These are phyloP conservation scores for Mechanitis mazaeus DNA, from an alignment of 2,888 invertebrate species.

Conservation along the genomic window DNA sequence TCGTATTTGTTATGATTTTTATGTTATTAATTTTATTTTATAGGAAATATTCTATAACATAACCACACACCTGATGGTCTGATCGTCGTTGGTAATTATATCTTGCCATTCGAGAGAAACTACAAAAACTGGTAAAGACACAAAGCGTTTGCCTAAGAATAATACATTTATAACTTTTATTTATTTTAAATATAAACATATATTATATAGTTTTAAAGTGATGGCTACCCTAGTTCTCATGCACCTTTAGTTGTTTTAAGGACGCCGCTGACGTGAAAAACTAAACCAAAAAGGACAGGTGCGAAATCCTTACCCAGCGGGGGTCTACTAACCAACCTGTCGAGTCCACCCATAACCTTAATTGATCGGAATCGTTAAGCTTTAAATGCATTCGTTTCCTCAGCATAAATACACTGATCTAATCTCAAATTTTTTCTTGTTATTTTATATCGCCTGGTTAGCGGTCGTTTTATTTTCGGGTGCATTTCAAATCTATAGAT, in stretches of 20 bases:
- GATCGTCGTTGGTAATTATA: too few relatives aligned
- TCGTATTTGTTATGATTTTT: too few relatives aligned
- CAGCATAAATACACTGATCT: conserved; percentile 71
- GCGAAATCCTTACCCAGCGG: conserved; percentile 66
- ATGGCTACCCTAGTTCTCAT: conserved; percentile 42
- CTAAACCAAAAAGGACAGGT: conserved; percentile 40
- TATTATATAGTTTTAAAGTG: conserved; percentile 16
- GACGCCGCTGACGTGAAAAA: conserved; percentile 61
- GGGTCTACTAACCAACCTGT: conserved; percentile 58
- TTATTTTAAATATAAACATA: too few relatives aligned
- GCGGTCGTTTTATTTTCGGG: conserved; percentile 72
- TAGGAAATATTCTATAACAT: too few relatives aligned
- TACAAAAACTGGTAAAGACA: too few relatives aligned
- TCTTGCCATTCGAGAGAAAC: too few relatives aligned
- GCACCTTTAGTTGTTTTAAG: conserved; percentile 63
- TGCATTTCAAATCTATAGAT: conserved; percentile 61
- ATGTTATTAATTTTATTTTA: too few relatives aligned
- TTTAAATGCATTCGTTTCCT: conserved; percentile 70
- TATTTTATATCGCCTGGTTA: conserved; percentile 62
- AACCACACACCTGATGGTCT: too few relatives aligned
- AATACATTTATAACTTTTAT: too few relatives aligned
- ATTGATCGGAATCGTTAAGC: conserved; percentile 75
- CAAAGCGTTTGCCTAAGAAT: too few relatives aligned
- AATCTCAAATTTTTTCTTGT: conserved; percentile 65
- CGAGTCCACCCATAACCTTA: conserved; percentile 72